Conservation (phyloP, 64 coral and sea anemone genomes). For the Hydrozoanthus tunicans region DNA sequence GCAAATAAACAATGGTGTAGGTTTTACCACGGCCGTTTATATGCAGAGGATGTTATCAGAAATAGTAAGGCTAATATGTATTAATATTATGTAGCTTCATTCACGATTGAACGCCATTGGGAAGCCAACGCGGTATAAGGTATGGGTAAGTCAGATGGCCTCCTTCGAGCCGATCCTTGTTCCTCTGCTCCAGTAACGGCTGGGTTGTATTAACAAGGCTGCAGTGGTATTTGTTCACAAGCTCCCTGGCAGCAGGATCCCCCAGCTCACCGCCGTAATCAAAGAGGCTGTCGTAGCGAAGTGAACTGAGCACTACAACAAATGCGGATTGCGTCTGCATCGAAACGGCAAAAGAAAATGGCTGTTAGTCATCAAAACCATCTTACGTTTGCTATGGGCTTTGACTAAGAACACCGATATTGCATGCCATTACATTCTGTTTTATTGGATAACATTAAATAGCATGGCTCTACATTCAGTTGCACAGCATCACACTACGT, state of each 20-base stretch:
- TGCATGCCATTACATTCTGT: too few relatives aligned
- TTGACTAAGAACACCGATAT: too few relatives aligned
- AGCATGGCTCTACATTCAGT: too few relatives aligned
- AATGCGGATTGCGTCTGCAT: constrained; percentile 54
- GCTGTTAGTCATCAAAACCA: too few relatives aligned
- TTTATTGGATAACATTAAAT: too few relatives aligned
- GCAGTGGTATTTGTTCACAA: constrained; percentile 58
- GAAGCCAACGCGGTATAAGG: constrained; percentile 68
- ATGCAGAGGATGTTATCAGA: too few relatives aligned
- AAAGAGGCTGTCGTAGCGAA: constrained; percentile 59
- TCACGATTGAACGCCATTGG: constrained; percentile 78
- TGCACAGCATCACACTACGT: too few relatives aligned
- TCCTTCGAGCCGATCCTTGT: constrained; percentile 36
- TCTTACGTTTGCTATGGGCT: too few relatives aligned
- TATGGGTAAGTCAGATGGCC: constrained; percentile 76
- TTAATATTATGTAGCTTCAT: neutral
- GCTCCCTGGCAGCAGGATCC: constrained; percentile 8
- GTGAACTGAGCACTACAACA: constrained; percentile 47
- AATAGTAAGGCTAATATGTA: too few relatives aligned
- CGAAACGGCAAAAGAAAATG: neutral
- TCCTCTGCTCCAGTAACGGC: constrained; percentile 21
- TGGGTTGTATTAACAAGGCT: constrained; percentile 16
- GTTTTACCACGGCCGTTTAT: too few relatives aligned
- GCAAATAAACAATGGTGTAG: too few relatives aligned
- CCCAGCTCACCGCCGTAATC: constrained; percentile 54